Base-by-base conservation (phyloP, 2,113 vertebrate species). In the Glaucidium brasilianum region DNA sequence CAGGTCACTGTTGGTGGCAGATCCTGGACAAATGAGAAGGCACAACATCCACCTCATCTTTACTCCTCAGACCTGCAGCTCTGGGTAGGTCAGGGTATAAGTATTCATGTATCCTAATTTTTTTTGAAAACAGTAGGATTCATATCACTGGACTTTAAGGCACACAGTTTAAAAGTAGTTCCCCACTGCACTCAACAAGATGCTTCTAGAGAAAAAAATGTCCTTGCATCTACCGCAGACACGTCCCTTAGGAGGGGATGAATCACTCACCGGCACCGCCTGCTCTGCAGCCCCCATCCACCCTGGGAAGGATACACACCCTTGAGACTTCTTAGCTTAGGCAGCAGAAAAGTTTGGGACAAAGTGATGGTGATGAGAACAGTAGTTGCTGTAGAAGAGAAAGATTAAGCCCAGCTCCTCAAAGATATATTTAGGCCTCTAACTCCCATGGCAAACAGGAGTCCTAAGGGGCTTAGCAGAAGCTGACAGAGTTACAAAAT, bases 241-340 rank as follows among this genome's bases (percentile, higher is more conserved):
- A 10, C 3, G 5, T 50, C n/a, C 29, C 50, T 73, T 22, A 14
- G 72, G 41, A 43, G 6, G 32, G 30, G 23, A 17, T n/a, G 59
- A 56, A n/a, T n/a, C 53, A 3, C 27, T 2, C 23, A 1, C 9
- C 17, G 30, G 32, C 21, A 27, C 21, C 2, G 1, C 8, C 35
- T 11, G 20, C 63, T 60, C 64, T 34, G 41, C 30, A 55, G 45
- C 32, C 34, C 17, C 8, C 21, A 56, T 15, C 59, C 12, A 17
- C 47, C 29, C 19, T 5, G 18, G 53, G 56, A 41, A 62, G 41
- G 35, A 29, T 77, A 50, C 56, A 75, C 34, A 34, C 34, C 62
- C 50, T 80, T 74, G 39, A 52, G 74, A 34, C 34, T 64, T 59
- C 2, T 0, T 50, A 43, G 37, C n/a, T 75, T 23, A 69, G 37